Evolutionary conservation across 2,113 vertebrate genomes (phyloP).

Genomic region (Seriola rivoliana): DNA sequence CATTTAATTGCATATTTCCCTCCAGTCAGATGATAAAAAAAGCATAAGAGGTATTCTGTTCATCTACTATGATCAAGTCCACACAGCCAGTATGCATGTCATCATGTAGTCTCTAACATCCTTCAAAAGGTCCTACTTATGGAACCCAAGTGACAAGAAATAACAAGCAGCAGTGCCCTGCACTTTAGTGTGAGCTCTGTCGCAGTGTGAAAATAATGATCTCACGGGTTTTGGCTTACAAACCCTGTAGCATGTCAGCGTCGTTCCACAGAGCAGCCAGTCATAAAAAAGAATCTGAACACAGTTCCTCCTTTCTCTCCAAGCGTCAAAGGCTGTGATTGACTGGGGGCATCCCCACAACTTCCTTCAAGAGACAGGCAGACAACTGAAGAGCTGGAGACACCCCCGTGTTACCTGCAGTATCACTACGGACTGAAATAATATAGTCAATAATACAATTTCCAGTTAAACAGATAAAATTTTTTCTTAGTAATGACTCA

Average conservation of each 20-base stretch:
- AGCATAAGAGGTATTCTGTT: slow-evolving; percentile 40
- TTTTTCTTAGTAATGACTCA: background rate
- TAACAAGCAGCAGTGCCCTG: slow-evolving; percentile 69
- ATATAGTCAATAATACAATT: background rate
- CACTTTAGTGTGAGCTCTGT: slow-evolving; percentile 43
- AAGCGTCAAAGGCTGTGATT: slow-evolving; percentile 8
- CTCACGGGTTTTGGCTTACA: slow-evolving; percentile 60
- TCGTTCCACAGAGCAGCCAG: slow-evolving; percentile 48
- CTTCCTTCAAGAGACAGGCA: background rate
- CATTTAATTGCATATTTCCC: slow-evolving; percentile 34
- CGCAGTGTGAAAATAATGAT: slow-evolving; percentile 69
- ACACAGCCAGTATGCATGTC: slow-evolving; percentile 46
- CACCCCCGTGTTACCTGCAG: background rate
- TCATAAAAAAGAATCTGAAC: slow-evolving; percentile 40
- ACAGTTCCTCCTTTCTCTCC: slow-evolving; percentile 37
- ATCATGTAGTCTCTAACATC: slow-evolving; percentile 73
- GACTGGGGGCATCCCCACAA: slow-evolving; percentile 20
- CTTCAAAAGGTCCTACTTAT: slow-evolving; percentile 59
- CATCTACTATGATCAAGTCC: slow-evolving; percentile 59
- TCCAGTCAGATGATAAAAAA: slow-evolving; percentile 52
- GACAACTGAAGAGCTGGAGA: slow-evolving; percentile 1
- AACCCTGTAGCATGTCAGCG: slow-evolving; percentile 56
- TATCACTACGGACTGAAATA: background rate
- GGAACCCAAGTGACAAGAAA: slow-evolving; percentile 65
- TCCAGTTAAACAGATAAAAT: background rate